A percentile compares a stretch with the other conserved stretches of the same genome.
Conservation (phyloP, 2,797 vertebrate species). For the Poecilia picta region DNA sequence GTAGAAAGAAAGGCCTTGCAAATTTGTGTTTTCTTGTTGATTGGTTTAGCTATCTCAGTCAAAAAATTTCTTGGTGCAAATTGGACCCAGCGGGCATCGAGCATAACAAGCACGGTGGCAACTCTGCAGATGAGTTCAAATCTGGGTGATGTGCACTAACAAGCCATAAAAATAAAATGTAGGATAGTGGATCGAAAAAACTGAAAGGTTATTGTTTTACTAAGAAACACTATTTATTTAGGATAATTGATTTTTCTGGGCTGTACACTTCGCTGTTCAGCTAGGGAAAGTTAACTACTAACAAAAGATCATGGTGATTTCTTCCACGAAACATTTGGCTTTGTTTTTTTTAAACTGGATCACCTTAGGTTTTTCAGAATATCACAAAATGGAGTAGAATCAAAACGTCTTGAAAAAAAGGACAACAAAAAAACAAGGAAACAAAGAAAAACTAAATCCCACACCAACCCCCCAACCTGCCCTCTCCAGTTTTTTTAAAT, state of each 20-base stretch:
- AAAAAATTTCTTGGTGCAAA: conserved; percentile 35
- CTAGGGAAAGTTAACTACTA: neutral
- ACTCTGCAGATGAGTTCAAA: conserved; percentile 42
- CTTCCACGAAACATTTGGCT: no score
- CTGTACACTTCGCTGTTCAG: neutral
- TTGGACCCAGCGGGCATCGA: conserved; percentile 28
- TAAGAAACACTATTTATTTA: neutral
- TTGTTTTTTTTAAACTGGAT: no score
- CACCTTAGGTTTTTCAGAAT: no score
- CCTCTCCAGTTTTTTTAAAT: no score
- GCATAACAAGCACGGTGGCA: conserved; percentile 11
- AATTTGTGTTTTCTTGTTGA: conserved; percentile 16
- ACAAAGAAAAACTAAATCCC: no score
- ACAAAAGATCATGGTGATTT: neutral
- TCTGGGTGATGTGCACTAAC: conserved; percentile 21
- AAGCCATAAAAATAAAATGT: neutral
- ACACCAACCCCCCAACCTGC: no score
- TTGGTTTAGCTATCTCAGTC: conserved; percentile 33
- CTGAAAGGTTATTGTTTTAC: neutral
- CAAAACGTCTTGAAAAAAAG: no score
- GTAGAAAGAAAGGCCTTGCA: neutral
- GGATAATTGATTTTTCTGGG: conserved; percentile 3
- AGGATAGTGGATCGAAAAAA: neutral
- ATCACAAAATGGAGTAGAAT: no score
- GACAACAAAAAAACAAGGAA: no score